Conservation (phyloP, 2,113 vertebrate species). For the Lycocorax pyrrhopterus region DNA sequence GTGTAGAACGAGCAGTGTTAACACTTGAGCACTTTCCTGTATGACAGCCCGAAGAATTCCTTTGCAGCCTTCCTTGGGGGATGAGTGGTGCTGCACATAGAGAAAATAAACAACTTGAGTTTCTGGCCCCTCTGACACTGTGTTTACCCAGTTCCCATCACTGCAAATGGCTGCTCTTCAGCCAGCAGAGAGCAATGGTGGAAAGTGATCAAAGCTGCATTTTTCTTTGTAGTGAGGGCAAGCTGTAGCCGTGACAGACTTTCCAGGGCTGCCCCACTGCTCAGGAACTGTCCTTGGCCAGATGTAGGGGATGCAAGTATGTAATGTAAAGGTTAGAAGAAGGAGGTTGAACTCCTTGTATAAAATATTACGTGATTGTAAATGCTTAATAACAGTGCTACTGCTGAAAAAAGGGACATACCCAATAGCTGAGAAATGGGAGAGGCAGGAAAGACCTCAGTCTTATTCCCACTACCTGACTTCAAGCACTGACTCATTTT, state of each 20-base stretch:
- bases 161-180: background rate
- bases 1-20: background rate
- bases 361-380: fast-evolving
- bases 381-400: background rate
- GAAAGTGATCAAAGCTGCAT: background rate
- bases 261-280: background rate
- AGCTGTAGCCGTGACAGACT: background rate
- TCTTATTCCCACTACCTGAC: background rate
- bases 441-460: background rate
- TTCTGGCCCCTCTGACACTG: background rate
- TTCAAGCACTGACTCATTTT: background rate
- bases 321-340: background rate
- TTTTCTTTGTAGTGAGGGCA: background rate
- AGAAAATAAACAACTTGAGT: background rate
- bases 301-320: background rate
- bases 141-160: background rate
- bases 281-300: background rate
- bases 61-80: background rate
- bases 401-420: background rate
- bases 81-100: background rate
- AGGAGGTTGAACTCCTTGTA: background rate
- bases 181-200: background rate
- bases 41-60: background rate
- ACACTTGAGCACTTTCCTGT: fast-evolving
- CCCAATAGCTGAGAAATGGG: background rate